These are phyloP conservation scores for Ornithoptera alexandrae DNA, from an alignment of 2,888 invertebrate genomes.

Conservation along the genomic window DNA sequence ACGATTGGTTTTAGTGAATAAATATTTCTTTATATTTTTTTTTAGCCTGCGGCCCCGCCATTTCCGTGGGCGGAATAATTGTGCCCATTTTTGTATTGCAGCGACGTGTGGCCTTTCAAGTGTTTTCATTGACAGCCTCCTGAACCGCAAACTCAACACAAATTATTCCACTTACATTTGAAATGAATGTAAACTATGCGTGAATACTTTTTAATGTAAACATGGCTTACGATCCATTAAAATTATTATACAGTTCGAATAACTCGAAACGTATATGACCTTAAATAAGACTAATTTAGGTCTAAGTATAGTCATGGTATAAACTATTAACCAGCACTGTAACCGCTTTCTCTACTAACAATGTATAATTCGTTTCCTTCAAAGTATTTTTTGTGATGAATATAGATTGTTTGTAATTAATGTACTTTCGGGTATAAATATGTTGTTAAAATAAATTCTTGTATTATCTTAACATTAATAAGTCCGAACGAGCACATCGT, in stretches of 20 bases:
- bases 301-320: too few relatives aligned
- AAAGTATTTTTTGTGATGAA: too few relatives aligned
- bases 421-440: too few relatives aligned
- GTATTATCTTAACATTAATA: too few relatives aligned
- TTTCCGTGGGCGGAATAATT: slow-evolving; percentile 57
- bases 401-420: too few relatives aligned
- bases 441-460: too few relatives aligned
- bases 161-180: slow-evolving; percentile 31
- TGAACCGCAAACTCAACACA: slow-evolving; percentile 36
- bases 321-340: too few relatives aligned
- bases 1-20: slow-evolving; percentile 65
- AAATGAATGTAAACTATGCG: slow-evolving; percentile 12
- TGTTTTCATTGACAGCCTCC: slow-evolving; percentile 56
- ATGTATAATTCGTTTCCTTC: too few relatives aligned
- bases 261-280: not conserved
- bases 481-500: too few relatives aligned
- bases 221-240: not conserved
- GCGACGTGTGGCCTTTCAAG: slow-evolving; percentile 67
- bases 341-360: too few relatives aligned
- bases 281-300: too few relatives aligned
- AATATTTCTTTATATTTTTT: slow-evolving; percentile 63
- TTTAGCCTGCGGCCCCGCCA: slow-evolving; percentile 42
- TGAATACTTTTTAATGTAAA: slow-evolving; percentile 7
- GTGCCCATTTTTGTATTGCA: slow-evolving; percentile 54
- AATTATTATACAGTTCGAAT: not conserved